Conservation (phyloP, 2,888 invertebrate genomes). For the Lasioglossum morio region DNA sequence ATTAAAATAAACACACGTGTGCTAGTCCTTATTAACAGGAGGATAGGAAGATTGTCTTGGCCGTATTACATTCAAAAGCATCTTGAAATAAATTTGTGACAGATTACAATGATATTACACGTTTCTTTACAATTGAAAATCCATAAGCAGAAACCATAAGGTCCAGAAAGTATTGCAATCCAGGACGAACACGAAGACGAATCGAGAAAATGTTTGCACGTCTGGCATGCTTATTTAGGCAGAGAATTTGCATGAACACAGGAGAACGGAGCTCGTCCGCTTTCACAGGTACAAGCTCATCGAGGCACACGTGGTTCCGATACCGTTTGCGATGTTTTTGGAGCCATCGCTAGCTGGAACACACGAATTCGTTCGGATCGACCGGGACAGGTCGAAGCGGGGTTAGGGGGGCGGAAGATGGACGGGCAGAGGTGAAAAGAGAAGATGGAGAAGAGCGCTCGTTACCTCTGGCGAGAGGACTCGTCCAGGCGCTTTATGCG, state of each 20-base stretch:
- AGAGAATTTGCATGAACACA: background rate
- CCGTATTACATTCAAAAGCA: no score
- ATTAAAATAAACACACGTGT: background rate
- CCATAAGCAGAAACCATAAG: background rate
- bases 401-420: background rate
- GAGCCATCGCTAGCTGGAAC: conserved; percentile 21
- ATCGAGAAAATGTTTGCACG: background rate
- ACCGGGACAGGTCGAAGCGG: background rate
- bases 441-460: conserved; percentile 37
- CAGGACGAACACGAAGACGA: background rate
- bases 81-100: background rate
- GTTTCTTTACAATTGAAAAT: background rate
- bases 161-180: background rate
- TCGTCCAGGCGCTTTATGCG: conserved; percentile 63
- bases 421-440: conserved; percentile 17
- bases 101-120: background rate
- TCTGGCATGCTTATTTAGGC: background rate
- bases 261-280: background rate
- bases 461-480: conserved; percentile 58
- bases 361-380: conserved; percentile 41
- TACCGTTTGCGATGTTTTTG: conserved; percentile 13
- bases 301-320: background rate
- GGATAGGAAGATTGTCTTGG: background rate
- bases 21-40: no score
- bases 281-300: background rate